Evolutionary conservation across 2,888 invertebrate species (phyloP).

Genomic region (Pandemis cinnamomeana): DNA sequence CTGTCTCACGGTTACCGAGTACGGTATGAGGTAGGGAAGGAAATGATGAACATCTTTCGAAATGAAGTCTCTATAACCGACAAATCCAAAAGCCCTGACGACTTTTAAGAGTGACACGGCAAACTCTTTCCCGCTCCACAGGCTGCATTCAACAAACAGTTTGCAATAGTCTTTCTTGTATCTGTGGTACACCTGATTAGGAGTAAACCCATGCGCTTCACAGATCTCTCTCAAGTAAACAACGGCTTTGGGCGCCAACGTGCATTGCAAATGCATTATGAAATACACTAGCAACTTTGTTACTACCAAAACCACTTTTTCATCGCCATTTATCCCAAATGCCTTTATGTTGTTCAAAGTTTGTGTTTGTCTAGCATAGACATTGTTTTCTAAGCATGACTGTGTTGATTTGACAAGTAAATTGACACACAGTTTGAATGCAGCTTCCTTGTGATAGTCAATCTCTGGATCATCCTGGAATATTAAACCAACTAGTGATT

Average conservation of each 20-base stretch:
- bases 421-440: slow-evolving; percentile 68
- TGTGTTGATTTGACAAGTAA: slow-evolving; percentile 75
- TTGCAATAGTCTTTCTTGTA: slow-evolving; percentile 86
- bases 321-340: slow-evolving; percentile 70
- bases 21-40: slow-evolving; percentile 86
- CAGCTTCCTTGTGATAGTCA: slow-evolving; percentile 64
- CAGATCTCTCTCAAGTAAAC: slow-evolving; percentile 85
- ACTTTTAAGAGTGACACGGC: slow-evolving; percentile 85
- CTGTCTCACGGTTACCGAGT: slow-evolving; percentile 83
- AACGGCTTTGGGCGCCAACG: slow-evolving; percentile 83
- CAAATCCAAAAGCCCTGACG: slow-evolving; percentile 88
- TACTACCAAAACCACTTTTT: slow-evolving; percentile 71
- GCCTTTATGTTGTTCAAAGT: slow-evolving; percentile 82
- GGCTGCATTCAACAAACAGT: slow-evolving; percentile 85
- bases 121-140: slow-evolving; percentile 83
- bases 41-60: slow-evolving; percentile 88
- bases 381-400: slow-evolving; percentile 78
- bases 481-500: slow-evolving; percentile 1
- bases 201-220: slow-evolving; percentile 78
- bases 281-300: slow-evolving; percentile 85
- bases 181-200: slow-evolving; percentile 85
- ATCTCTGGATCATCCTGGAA: slow-evolving; percentile 55
- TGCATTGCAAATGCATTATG: slow-evolving; percentile 86
- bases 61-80: slow-evolving; percentile 88
- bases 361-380: slow-evolving; percentile 82